phyloP scores from a whole-genome alignment of 2,797 vertebrate species.

The Erethizon dorsatum region DNA sequence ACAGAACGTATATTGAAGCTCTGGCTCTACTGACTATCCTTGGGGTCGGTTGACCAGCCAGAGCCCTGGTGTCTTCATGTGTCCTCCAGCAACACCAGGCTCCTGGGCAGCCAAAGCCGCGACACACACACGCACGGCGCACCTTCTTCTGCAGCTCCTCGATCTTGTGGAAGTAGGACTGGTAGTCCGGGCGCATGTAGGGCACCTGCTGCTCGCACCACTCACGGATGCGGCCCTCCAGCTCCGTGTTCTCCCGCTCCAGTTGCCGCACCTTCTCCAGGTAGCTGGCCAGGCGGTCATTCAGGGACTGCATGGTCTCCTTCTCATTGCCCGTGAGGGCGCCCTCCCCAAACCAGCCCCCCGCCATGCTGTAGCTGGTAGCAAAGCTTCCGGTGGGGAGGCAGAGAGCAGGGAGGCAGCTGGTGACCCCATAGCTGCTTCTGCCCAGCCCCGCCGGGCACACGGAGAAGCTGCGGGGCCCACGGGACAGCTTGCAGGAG shows the following conservation, averaged over 20 bases:
- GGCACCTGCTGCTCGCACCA: conserved; percentile 91
- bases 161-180: conserved; percentile 90
- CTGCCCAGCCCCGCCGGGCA: conserved; percentile 65
- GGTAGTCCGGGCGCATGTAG: conserved; percentile 91
- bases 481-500: conserved; percentile 79
- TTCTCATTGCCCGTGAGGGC: conserved; percentile 90
- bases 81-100: neutral
- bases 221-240: conserved; percentile 93
- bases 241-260: conserved; percentile 90
- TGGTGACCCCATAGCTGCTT: conserved; percentile 29
- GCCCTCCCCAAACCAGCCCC: conserved; percentile 85
- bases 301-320: conserved; percentile 96
- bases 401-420: conserved; percentile 75
- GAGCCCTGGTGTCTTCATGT: neutral
- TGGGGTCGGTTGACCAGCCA: neutral
- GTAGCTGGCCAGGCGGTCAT: conserved; percentile 94
- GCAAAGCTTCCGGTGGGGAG: conserved; percentile 59
- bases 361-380: conserved; percentile 59
- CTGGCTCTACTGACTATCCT: neutral
- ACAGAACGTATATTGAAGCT: neutral
- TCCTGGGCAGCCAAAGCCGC: no score
- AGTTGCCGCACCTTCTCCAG: conserved; percentile 94
- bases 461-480: conserved; percentile 69
- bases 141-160: conserved; percentile 95
- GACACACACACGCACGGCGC: neutral